Evolutionary conservation across 1,140 invertebrate species (phyloP).

Genomic region (Eueides isabella): DNA sequence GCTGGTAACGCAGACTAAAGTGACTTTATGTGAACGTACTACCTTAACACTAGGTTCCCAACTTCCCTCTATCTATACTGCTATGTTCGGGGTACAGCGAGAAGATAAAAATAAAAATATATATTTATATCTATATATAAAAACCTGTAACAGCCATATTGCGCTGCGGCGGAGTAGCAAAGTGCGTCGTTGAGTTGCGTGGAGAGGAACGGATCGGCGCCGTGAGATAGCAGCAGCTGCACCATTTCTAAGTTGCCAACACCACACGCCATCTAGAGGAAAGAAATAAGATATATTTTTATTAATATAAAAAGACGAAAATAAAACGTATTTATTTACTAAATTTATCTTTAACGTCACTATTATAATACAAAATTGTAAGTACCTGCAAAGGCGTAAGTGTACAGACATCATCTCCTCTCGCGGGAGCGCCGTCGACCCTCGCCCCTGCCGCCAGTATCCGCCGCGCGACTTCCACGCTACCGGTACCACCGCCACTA

Average conservation of each 20-base stretch:
- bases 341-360: too few relatives aligned
- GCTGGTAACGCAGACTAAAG: too few relatives aligned
- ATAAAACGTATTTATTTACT: too few relatives aligned
- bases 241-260: slow-evolving; percentile 92
- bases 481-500: slow-evolving; percentile 70
- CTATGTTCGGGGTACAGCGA: too few relatives aligned
- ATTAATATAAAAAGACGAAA: too few relatives aligned
- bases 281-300: background rate
- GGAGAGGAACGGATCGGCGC: slow-evolving; percentile 93
- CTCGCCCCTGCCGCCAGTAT: slow-evolving; percentile 90
- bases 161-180: slow-evolving; percentile 92
- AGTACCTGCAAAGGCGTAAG: slow-evolving; percentile 92
- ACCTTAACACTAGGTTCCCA: too few relatives aligned
- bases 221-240: slow-evolving; percentile 89
- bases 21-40: too few relatives aligned
- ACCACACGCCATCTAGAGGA: slow-evolving; percentile 87
- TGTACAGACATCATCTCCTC: slow-evolving; percentile 92
- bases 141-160: slow-evolving; percentile 88
- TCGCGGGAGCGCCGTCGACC: slow-evolving; percentile 91
- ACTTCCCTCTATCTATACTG: too few relatives aligned
- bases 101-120: too few relatives aligned
- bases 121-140: slow-evolving; percentile 12
- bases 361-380: too few relatives aligned
- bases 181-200: slow-evolving; percentile 91
- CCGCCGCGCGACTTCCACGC: slow-evolving; percentile 83